Evolutionary conservation across 2,888 invertebrate species (phyloP).

Genomic region (Ganaspis brasiliensis): DNA sequence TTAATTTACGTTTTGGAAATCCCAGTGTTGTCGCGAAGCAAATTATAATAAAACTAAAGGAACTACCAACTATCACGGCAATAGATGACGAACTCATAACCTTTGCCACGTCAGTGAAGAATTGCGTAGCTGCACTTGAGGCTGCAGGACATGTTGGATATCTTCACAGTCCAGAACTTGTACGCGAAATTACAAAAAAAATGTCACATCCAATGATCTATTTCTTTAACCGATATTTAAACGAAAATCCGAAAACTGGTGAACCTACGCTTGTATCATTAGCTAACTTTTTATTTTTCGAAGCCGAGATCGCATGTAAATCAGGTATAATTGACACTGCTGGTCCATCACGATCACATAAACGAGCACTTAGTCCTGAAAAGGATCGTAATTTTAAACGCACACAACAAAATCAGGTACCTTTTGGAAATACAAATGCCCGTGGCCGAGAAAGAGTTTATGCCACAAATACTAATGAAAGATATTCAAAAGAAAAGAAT

Average conservation of each 20-base stretch:
- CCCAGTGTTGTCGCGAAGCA: constrained; percentile 27
- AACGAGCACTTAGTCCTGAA: background rate
- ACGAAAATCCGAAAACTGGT: background rate
- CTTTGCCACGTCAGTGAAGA: constrained; percentile 48
- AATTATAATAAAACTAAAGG: constrained; percentile 41
- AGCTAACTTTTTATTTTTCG: constrained; percentile 40
- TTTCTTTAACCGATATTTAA: background rate
- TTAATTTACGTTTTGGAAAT: constrained; percentile 53
- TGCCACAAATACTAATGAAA: background rate
- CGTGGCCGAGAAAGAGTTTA: background rate
- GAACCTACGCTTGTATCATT: constrained; percentile 18
- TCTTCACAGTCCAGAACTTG: constrained; percentile 22
- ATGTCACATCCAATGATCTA: background rate
- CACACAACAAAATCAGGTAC: background rate
- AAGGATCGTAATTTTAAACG: background rate
- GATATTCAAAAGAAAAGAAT: no score
- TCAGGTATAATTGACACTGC: constrained; percentile 6
- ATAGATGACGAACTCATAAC: constrained; percentile 30
- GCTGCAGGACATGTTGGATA: constrained; percentile 37
- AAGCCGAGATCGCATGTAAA: constrained; percentile 51
- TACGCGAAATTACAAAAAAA: background rate
- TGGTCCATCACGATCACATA: background rate
- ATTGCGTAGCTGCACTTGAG: constrained; percentile 50
- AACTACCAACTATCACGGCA: constrained; percentile 45
- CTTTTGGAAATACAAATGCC: background rate